A percentile compares a stretch with the other conserved stretches of the same genome.
Conservation (phyloP, 2,888 invertebrate species). For the Athripsodes cinereus region DNA sequence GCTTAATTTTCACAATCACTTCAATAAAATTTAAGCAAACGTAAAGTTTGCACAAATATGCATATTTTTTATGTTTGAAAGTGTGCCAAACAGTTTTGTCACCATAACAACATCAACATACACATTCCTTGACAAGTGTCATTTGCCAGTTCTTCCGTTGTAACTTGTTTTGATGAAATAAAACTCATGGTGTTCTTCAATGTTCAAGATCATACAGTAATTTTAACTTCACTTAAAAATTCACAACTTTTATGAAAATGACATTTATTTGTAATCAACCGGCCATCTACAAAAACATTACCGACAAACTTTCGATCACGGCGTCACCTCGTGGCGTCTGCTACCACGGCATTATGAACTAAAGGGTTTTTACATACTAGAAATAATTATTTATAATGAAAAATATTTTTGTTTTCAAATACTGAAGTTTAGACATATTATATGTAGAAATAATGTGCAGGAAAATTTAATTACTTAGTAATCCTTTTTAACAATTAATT, state of each 20-base stretch:
- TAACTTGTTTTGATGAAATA: conserved; percentile 11
- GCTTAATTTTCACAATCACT: too few relatives aligned
- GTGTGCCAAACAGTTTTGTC: neutral
- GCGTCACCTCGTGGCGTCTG: conserved; percentile 25
- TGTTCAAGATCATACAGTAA: neutral
- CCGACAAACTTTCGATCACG: conserved; percentile 4
- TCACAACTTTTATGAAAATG: neutral
- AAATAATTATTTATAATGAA: neutral
- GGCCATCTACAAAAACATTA: conserved; percentile 7
- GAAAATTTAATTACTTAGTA: neutral
- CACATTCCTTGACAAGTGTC: conserved; percentile 18
- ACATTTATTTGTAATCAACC: conserved; percentile 2
- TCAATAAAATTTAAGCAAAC: too few relatives aligned
- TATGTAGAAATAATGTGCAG: neutral
- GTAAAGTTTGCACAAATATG: too few relatives aligned
- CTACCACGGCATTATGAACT: conserved; percentile 5
- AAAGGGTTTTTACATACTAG: neutral
- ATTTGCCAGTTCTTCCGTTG: conserved; percentile 16
- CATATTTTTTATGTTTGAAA: conserved; percentile 5
- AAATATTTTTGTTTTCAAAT: neutral
- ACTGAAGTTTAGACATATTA: neutral
- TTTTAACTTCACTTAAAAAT: neutral
- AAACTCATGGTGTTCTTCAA: conserved; percentile 16
- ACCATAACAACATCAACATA: conserved; percentile 22
- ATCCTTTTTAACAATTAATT: too few relatives aligned